phyloP scores from a whole-genome alignment of 2,888 invertebrate genomes.

The Lagria hirta region DNA sequence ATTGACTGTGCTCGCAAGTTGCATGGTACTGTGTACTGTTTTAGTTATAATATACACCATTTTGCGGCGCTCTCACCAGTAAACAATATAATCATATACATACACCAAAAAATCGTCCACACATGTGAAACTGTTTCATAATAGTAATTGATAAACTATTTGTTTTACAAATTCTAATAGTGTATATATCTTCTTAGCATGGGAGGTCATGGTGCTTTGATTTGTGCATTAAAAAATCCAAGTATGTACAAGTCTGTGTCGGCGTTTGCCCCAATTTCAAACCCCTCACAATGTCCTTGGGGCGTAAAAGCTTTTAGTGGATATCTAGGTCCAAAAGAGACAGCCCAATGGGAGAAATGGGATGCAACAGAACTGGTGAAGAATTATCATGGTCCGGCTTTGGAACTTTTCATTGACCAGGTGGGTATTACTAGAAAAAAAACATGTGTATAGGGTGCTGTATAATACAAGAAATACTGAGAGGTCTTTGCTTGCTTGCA shows the following conservation, averaged over 20 bases:
- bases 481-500: too few species aligned
- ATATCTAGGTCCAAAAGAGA: slow-evolving; percentile 71
- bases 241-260: slow-evolving; percentile 85
- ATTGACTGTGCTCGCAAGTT: too few species aligned
- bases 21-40: too few species aligned
- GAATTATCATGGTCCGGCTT: slow-evolving; percentile 78
- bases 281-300: slow-evolving; percentile 84
- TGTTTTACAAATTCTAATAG: slow-evolving; percentile 8
- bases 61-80: too few species aligned
- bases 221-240: slow-evolving; percentile 88
- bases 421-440: slow-evolving; percentile 60
- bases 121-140: too few species aligned
- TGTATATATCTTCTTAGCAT: slow-evolving; percentile 66
- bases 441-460: too few species aligned
- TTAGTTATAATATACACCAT: too few species aligned
- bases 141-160: too few species aligned
- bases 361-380: slow-evolving; percentile 85
- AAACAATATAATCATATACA: too few species aligned
- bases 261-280: slow-evolving; percentile 93
- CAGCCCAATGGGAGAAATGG: slow-evolving; percentile 75
- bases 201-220: slow-evolving; percentile 97
- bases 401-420: slow-evolving; percentile 88
- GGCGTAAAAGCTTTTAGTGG: slow-evolving; percentile 83
- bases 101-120: too few species aligned
- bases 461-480: too few species aligned